These are phyloP conservation scores for Callipepla californica DNA, from an alignment of 2,113 vertebrate genomes.

Conservation along the genomic window DNA sequence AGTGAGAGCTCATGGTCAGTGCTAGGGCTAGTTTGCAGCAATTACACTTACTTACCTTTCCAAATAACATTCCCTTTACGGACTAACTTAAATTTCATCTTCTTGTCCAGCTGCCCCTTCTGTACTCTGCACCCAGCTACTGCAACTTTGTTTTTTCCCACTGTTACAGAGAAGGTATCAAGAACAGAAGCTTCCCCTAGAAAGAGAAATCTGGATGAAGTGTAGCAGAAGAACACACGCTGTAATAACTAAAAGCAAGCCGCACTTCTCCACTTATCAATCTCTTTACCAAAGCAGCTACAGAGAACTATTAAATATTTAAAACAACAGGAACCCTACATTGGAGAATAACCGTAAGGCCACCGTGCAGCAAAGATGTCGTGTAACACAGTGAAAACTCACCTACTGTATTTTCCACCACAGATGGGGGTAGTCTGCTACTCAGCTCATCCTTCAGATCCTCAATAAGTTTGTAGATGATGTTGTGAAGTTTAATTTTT, in stretches of 20 bases:
- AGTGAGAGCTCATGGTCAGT: neutral
- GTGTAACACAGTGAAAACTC: neutral
- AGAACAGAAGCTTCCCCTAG: conserved; percentile 88
- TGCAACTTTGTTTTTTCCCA: conserved; percentile 88
- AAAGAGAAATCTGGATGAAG: neutral
- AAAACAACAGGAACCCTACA: accelerated
- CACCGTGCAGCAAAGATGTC: neutral
- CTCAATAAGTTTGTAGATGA: conserved; percentile 93
- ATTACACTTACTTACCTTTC: conserved; percentile 89
- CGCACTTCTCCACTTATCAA: neutral
- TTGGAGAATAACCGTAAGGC: neutral
- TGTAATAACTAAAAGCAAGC: neutral
- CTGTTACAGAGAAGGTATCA: conserved; percentile 84
- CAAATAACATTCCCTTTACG: conserved; percentile 83
- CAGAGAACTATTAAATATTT: neutral
- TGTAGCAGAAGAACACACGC: neutral
- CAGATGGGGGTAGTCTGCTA: conserved; percentile 74
- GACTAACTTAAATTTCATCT: conserved; percentile 85
- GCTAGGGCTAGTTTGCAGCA: accelerated
- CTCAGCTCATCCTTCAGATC: conserved; percentile 89
- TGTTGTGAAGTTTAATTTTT: conserved; percentile 84
- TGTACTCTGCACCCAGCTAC: conserved; percentile 96
- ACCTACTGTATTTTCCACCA: conserved; percentile 83
- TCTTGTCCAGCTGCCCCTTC: conserved; percentile 89
- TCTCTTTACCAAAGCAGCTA: neutral